phyloP scores from a whole-genome alignment of 2,888 invertebrate genomes.

The Mesochorus sp. region DNA sequence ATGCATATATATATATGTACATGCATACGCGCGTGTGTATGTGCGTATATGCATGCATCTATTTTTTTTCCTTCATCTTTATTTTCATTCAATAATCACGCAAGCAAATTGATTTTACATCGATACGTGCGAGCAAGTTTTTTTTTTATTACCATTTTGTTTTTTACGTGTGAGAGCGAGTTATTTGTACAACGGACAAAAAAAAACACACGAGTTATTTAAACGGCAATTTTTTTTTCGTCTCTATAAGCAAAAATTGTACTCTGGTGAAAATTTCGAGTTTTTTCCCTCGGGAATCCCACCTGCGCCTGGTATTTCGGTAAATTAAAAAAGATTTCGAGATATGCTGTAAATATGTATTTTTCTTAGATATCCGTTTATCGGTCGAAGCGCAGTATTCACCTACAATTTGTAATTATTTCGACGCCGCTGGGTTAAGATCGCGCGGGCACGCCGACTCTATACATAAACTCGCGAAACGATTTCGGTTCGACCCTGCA shows the following conservation, averaged over 20 bases:
- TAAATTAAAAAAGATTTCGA: background rate
- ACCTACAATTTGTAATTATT: constrained; percentile 27
- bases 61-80: background rate
- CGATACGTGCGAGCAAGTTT: constrained; percentile 39
- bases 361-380: constrained; percentile 36
- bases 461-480: constrained; percentile 11
- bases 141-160: constrained; percentile 4
- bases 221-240: background rate
- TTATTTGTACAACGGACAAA: background rate
- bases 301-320: background rate
- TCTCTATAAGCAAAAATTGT: too few relatives aligned
- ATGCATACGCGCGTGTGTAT: too few relatives aligned
- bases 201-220: constrained; percentile 13
- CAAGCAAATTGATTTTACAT: constrained; percentile 1
- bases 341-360: background rate
- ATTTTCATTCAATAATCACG: background rate
- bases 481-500: background rate
- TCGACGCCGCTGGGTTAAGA: constrained; percentile 54
- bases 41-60: background rate
- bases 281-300: too few relatives aligned
- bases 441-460: constrained; percentile 56
- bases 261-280: too few relatives aligned
- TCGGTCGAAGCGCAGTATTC: constrained; percentile 20
- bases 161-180: too few relatives aligned
- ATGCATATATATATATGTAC: constrained; percentile 7